A percentile compares a stretch with the other conserved stretches of the same genome.
Evolutionary conservation across 2,113 vertebrate genomes (phyloP).

Genomic region (Spheniscus mendiculus): DNA sequence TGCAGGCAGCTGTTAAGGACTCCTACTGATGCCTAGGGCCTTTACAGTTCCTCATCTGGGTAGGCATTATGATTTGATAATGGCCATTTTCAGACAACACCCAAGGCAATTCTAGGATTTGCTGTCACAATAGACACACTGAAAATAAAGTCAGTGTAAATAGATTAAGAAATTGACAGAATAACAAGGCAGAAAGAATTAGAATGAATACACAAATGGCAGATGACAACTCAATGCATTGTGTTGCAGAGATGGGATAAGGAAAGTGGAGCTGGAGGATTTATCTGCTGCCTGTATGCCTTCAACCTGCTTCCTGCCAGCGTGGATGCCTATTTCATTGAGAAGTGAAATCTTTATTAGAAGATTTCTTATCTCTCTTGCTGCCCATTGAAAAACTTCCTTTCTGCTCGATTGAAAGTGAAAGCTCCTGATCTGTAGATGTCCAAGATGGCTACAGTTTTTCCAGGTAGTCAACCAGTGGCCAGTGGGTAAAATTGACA

Average conservation of each 20-base stretch:
- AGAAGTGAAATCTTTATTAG: slow-evolving; percentile 32
- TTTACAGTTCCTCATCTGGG: slow-evolving; percentile 42
- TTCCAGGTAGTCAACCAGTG: neutral
- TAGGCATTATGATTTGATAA: slow-evolving; percentile 71
- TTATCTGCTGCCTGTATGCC: slow-evolving; percentile 30
- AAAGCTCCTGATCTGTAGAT: neutral
- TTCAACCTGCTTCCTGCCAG: slow-evolving; percentile 21
- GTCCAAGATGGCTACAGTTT: neutral
- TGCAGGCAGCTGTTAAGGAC: slow-evolving; percentile 62
- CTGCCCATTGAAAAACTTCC: slow-evolving; percentile 1
- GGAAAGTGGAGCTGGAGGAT: neutral
- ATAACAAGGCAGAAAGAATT: slow-evolving; percentile 73
- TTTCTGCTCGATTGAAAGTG: neutral
- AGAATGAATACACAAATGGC: slow-evolving; percentile 54
- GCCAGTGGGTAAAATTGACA: neutral
- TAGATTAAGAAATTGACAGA: slow-evolving; percentile 77
- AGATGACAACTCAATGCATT: slow-evolving; percentile 40
- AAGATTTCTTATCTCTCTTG: slow-evolving; percentile 29
- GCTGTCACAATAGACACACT: slow-evolving; percentile 70
- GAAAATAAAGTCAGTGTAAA: slow-evolving; percentile 77
- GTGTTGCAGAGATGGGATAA: neutral
- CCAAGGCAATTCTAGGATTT: slow-evolving; percentile 72
- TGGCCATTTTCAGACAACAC: slow-evolving; percentile 74
- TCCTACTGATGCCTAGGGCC: slow-evolving; percentile 59
- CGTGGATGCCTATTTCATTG: neutral